Conservation (phyloP, 1,140 invertebrate genomes). For the Ceratina australensis region DNA sequence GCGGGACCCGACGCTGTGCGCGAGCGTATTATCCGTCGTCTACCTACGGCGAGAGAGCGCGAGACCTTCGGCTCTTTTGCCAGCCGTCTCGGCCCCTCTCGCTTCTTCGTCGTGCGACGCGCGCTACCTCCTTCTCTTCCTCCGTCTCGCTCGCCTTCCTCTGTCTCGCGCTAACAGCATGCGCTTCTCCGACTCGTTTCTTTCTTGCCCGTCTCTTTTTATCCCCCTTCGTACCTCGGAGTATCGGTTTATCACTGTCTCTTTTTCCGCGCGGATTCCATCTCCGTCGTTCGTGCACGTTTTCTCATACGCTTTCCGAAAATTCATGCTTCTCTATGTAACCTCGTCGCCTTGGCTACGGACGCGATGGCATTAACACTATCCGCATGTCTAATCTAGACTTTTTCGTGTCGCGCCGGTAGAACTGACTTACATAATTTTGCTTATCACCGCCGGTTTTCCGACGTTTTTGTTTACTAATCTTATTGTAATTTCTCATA, state of each 20-base stretch:
- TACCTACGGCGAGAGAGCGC: conserved; percentile 52
- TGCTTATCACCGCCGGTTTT: no score
- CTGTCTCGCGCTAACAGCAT: not conserved
- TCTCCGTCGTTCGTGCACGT: not conserved
- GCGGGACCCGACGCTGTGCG: not conserved
- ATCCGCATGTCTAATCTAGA: no score
- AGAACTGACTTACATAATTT: no score
- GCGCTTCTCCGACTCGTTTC: conserved; percentile 25
- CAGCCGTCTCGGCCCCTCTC: conserved; percentile 50
- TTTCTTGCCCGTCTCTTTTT: conserved; percentile 1
- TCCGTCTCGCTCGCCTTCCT: conserved; percentile 14
- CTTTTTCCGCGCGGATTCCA: not conserved
- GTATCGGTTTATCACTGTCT: not conserved
- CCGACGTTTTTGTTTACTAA: no score
- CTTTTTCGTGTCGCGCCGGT: no score
- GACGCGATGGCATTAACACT: no score
- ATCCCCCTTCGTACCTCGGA: not conserved
- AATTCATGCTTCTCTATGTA: no score
- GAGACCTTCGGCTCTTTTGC: conserved; percentile 62
- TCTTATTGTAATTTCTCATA: no score
- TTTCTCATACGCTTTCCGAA: no score
- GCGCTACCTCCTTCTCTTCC: conserved; percentile 17
- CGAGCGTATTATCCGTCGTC: conserved; percentile 49
- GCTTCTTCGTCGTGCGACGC: conserved; percentile 37
- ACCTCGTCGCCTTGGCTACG: no score